Conservation (phyloP, 2,113 vertebrate species). For the Rhizomys pruinosus region DNA sequence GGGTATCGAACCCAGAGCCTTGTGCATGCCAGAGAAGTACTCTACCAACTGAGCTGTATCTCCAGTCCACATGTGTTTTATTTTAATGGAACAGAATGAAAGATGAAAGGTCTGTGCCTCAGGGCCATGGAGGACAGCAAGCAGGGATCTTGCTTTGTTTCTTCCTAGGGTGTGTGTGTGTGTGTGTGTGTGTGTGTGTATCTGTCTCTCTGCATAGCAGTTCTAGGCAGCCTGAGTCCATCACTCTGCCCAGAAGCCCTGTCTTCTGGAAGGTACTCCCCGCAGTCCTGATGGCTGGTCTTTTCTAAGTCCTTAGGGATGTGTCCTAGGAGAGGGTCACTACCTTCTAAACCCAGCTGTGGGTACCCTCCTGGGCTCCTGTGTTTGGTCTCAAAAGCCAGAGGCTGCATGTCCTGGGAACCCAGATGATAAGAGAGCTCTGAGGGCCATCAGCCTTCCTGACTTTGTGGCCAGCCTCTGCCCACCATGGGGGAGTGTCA, state of each 20-base stretch:
- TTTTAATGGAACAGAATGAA: neutral
- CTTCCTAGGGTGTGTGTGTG: neutral
- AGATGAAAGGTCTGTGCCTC: too few species aligned
- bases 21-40: too few species aligned
- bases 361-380: neutral
- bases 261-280: rapidly evolving
- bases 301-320: neutral
- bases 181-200: neutral
- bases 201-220: neutral
- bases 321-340: rapidly evolving
- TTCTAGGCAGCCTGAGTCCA: neutral
- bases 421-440: neutral
- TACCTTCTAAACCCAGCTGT: neutral
- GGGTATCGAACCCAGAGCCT: too few species aligned
- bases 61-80: neutral
- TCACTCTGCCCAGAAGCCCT: neutral
- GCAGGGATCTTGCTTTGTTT: too few species aligned
- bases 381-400: rapidly evolving
- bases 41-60: too few species aligned
- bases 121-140: rapidly evolving
- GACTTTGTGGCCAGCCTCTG: rapidly evolving
- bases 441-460: neutral
- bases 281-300: neutral
- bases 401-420: neutral
- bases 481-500: rapidly evolving